A percentile compares a stretch with the other conserved stretches of the same genome.
Conservation (phyloP, 2,888 invertebrate genomes). For the Periphyllus acericola region DNA sequence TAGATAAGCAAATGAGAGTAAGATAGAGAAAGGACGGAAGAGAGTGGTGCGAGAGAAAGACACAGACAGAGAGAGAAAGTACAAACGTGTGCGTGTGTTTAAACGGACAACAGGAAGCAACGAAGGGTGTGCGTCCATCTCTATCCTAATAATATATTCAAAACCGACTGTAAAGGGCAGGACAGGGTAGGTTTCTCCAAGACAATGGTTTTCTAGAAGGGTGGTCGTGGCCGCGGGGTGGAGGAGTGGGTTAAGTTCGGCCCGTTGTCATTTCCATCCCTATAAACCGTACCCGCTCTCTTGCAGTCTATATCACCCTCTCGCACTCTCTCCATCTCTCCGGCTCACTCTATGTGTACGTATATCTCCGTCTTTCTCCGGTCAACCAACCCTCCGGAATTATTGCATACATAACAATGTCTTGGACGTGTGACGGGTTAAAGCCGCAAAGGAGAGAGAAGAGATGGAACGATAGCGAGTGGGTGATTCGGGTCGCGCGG, state of each 20-base stretch:
- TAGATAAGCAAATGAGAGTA: conserved; percentile 47
- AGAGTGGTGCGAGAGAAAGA: neutral
- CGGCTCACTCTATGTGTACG: neutral
- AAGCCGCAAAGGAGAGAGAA: conserved; percentile 53
- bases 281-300: conserved; percentile 31
- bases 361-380: conserved; percentile 26
- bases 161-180: conserved; percentile 57
- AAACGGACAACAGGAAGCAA: conserved; percentile 59
- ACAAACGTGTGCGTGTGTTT: conserved; percentile 48
- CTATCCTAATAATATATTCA: conserved; percentile 61
- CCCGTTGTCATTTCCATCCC: conserved; percentile 62
- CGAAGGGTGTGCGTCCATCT: conserved; percentile 59
- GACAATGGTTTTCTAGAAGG: conserved; percentile 56
- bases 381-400: conserved; percentile 62
- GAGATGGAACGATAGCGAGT: conserved; percentile 7
- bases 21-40: conserved; percentile 1
- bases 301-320: neutral
- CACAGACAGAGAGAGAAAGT: neutral
- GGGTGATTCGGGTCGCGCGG: neutral
- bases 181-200: conserved; percentile 55
- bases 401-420: conserved; percentile 64
- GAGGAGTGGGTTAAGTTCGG: conserved; percentile 58
- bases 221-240: neutral
- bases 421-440: conserved; percentile 63
- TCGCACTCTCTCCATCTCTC: neutral